These are phyloP conservation scores for Florisuga fusca DNA, from an alignment of 2,797 vertebrate genomes.

Conservation along the genomic window DNA sequence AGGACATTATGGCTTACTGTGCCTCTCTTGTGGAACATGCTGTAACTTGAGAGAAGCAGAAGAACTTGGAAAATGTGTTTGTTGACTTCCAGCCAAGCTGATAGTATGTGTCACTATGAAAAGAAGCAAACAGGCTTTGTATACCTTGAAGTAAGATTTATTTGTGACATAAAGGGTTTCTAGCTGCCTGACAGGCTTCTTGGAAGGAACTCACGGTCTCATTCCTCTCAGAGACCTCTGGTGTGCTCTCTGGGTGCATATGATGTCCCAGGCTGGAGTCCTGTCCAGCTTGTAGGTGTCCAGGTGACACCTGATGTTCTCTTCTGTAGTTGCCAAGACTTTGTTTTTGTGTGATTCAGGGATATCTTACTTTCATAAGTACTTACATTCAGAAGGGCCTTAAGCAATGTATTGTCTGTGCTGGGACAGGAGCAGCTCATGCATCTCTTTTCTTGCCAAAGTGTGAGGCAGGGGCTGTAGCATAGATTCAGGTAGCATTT, in stretches of 20 bases:
- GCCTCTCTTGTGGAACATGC: neutral
- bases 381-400: neutral
- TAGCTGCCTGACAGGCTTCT: neutral
- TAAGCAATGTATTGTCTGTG: neutral
- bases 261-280: neutral
- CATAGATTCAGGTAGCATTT: neutral
- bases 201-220: neutral
- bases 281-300: neutral
- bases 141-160: neutral
- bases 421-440: neutral
- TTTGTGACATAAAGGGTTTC: neutral
- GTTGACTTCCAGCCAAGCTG: neutral
- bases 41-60: neutral
- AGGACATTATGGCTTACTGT: neutral
- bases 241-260: neutral
- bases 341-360: neutral
- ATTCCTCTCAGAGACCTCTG: neutral
- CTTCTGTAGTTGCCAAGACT: neutral
- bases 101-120: neutral
- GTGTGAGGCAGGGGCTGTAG: neutral
- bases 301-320: neutral
- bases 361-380: neutral
- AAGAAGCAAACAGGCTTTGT: neutral
- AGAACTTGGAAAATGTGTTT: neutral
- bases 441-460: neutral